Evolutionary conservation across 2,797 vertebrate genomes (phyloP), one percentile per base, ranked within the genome.

Genomic region (Microtus obscurus): DNA sequence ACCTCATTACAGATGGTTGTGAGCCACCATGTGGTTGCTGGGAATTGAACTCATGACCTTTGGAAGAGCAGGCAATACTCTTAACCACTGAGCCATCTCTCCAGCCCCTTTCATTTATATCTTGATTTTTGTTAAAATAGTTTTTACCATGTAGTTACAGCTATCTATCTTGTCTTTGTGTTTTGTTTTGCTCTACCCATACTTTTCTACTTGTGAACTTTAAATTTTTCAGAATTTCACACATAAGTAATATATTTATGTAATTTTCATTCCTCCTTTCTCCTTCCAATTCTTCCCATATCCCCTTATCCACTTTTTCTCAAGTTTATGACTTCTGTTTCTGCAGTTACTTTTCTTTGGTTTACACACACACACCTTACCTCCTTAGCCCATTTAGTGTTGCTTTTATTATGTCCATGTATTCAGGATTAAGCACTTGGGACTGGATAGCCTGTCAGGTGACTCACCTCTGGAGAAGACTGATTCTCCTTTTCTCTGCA

Each of bases 181-280:
- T 5, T 86, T 94, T n/a, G 51, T 19, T 86, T 27, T 96, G 17
- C 14, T 88, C 34, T 48, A 89, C 31, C 63, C 80, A 11, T 95
- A 51, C 34, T 73, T 27, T 83, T 19, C 59, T 16, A 69, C 43
- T 59, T 87, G 34, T 85, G 76, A 43, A 83, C 27, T 83, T 65
- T 29, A 61, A 23, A 12, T 48, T 63, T 43, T 83, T 83, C 29
- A 83, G 9, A 83, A 83, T 63, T 83, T 43, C 80, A 29, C 29
- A 25, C 4, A 6, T 63, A 82, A 63, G 80, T 83, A 63, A 14
- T 82, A 19, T 31, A 43, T 43, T 37, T 71, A 21, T 23, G 63
- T 63, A 40, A 63, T 31, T 82, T 82, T 43, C 81, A 34, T 21
- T 59, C 81, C 11, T 48, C 45, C 45, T 77, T 65, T 17, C 61